phyloP scores from a whole-genome alignment of 1,140 invertebrate genomes.

The Uloborus diversus region DNA sequence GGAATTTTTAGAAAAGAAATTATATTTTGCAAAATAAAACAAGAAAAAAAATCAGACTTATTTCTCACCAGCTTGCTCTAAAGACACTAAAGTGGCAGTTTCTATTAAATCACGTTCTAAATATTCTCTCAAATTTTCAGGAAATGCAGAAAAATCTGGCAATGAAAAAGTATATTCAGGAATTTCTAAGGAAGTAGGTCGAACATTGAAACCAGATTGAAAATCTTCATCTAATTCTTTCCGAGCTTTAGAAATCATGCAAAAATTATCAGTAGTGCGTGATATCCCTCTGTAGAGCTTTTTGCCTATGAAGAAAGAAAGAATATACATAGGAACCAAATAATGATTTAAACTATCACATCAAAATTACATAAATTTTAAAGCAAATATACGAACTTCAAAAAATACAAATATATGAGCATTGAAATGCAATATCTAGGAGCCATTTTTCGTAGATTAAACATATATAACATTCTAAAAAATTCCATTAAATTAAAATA shows the following conservation, averaged over 20 bases:
- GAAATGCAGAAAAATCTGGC: conserved; percentile 81
- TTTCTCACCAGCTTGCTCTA: conserved; percentile 76
- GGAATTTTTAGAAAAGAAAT: too few species aligned
- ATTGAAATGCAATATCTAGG: too few species aligned
- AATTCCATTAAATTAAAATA: too few species aligned
- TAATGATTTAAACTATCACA: too few species aligned
- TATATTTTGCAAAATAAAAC: too few species aligned
- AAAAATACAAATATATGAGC: too few species aligned
- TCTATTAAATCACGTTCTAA: conserved; percentile 90
- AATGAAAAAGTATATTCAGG: conserved; percentile 84
- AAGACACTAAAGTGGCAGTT: conserved; percentile 79
- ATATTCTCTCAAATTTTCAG: conserved; percentile 79
- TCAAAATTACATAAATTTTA: too few species aligned
- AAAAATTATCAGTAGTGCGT: conserved; percentile 81
- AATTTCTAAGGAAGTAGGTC: conserved; percentile 66
- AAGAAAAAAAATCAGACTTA: too few species aligned
- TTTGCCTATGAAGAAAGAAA: conserved; percentile 64
- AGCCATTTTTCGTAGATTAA: too few species aligned
- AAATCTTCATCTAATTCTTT: conserved; percentile 75
- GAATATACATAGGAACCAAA: too few species aligned
- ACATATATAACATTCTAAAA: too few species aligned
- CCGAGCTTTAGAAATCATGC: conserved; percentile 78
- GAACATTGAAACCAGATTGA: conserved; percentile 63
- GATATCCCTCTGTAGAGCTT: conserved; percentile 84
- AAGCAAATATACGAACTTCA: too few species aligned